Evolutionary conservation across 2,797 vertebrate genomes (phyloP).

Genomic region (Sciurus carolinensis): DNA sequence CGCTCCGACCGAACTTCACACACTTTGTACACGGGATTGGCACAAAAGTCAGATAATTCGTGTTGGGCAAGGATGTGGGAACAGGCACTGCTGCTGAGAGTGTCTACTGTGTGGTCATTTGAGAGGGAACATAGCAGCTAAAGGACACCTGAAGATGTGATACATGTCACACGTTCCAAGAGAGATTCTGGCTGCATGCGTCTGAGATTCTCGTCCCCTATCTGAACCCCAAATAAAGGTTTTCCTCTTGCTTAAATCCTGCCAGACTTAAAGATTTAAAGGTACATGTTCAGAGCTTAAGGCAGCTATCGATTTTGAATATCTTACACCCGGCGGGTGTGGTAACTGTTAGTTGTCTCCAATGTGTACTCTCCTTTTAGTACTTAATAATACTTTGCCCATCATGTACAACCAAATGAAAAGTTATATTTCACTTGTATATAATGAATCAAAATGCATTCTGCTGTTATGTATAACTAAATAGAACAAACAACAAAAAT

Average conservation of each 20-base stretch:
- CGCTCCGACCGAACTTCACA: not conserved
- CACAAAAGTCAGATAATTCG: not conserved
- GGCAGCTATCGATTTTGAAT: not conserved
- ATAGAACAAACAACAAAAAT: no score
- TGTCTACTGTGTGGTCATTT: not conserved
- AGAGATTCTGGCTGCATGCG: not conserved
- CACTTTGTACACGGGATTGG: not conserved
- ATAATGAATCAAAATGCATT: no score
- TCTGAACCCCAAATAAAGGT: not conserved
- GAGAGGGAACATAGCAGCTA: not conserved
- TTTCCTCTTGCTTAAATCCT: not conserved
- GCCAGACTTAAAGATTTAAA: not conserved
- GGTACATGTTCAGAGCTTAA: not conserved
- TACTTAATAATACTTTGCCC: not conserved
- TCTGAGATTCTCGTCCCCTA: no score
- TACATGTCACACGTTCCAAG: not conserved
- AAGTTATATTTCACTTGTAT: no score
- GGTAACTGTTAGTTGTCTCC: not conserved
- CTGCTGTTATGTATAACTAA: no score
- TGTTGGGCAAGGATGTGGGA: not conserved
- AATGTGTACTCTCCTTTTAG: not conserved
- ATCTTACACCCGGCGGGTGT: not conserved
- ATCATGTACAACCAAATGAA: no score
- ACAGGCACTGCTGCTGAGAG: not conserved
- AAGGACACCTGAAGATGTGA: not conserved